Evolutionary conservation across 2,888 invertebrate genomes (phyloP).

Genomic region (Venusia cambrica): DNA sequence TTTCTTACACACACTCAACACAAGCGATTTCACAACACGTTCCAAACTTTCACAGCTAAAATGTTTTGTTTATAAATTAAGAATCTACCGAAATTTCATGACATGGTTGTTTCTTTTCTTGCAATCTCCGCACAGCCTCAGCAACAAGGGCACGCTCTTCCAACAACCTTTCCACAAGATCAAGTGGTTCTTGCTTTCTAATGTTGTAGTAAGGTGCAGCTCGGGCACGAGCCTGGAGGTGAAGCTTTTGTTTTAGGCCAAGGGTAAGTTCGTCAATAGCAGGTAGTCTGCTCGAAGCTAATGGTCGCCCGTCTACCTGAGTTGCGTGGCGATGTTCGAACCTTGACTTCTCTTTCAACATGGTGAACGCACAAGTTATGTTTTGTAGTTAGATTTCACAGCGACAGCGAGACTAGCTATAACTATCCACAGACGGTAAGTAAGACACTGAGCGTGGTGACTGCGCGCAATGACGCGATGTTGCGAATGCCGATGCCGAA

Average conservation of each 20-base stretch:
- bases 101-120: slow-evolving; percentile 75
- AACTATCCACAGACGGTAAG: no score
- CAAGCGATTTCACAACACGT: slow-evolving; percentile 80
- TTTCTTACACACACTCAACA: slow-evolving; percentile 78
- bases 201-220: slow-evolving; percentile 77
- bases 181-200: slow-evolving; percentile 78
- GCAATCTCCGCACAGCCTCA: slow-evolving; percentile 75
- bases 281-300: slow-evolving; percentile 64
- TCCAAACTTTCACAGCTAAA: slow-evolving; percentile 80
- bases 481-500: slow-evolving; percentile 77
- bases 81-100: slow-evolving; percentile 77
- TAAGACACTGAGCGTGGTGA: slow-evolving; percentile 53
- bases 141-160: slow-evolving; percentile 78
- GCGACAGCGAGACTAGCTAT: slow-evolving; percentile 47
- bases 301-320: slow-evolving; percentile 57
- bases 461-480: slow-evolving; percentile 65
- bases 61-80: slow-evolving; percentile 76
- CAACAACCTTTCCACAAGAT: slow-evolving; percentile 72
- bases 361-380: slow-evolving; percentile 42
- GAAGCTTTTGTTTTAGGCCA: slow-evolving; percentile 77
- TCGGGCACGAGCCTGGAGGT: slow-evolving; percentile 74
- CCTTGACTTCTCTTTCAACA: slow-evolving; percentile 74
- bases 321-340: slow-evolving; percentile 56
- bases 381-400: slow-evolving; percentile 42
- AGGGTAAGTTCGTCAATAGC: slow-evolving; percentile 74